These are phyloP conservation scores for Lytechinus pictus DNA, from an alignment of 35 echinoderm and acorn worm genomes.

Conservation along the genomic window DNA sequence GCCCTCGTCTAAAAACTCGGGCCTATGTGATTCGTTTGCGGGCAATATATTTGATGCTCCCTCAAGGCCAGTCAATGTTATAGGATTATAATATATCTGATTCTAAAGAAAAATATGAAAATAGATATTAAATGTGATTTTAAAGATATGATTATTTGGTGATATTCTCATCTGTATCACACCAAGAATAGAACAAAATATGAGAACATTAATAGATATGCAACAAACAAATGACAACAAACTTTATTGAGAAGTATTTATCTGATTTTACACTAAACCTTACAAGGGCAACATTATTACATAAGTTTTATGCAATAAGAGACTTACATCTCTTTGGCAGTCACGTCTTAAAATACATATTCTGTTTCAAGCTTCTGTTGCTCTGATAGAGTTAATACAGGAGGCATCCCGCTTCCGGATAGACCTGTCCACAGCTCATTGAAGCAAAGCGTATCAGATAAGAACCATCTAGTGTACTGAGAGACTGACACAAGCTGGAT, in stretches of 20 bases:
- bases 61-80: too few relatives aligned
- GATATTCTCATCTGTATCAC: too few relatives aligned
- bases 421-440: not conserved
- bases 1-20: too few relatives aligned
- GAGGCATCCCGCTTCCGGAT: not conserved
- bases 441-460: not conserved
- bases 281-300: not conserved
- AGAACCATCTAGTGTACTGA: not conserved
- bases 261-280: not conserved
- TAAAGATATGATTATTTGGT: too few relatives aligned
- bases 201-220: not conserved
- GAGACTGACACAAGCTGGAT: not conserved
- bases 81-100: too few relatives aligned
- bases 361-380: not conserved
- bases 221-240: too few relatives aligned
- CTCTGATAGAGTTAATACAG: not conserved
- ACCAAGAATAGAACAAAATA: not conserved
- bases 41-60: too few relatives aligned
- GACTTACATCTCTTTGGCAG: not conserved
- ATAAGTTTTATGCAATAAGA: not conserved
- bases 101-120: too few relatives aligned
- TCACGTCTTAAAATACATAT: not conserved
- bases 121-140: too few relatives aligned
- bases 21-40: too few relatives aligned
- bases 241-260: not conserved